These are phyloP conservation scores for Lamellibrachia columna DNA, from an alignment of 2,888 invertebrate genomes.

Conservation along the genomic window DNA sequence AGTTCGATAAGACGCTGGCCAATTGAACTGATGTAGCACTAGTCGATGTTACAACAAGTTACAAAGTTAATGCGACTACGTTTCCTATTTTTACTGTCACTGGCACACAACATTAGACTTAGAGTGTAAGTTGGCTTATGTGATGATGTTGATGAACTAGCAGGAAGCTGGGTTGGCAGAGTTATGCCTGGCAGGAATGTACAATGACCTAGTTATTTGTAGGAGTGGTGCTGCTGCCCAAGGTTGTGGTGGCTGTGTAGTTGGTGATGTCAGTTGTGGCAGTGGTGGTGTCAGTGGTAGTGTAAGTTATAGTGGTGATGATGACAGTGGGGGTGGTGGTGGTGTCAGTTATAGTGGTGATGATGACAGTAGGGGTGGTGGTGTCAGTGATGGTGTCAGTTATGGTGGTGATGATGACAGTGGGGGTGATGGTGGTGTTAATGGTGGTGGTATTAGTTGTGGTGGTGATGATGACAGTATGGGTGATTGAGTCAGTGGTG, in stretches of 20 bases:
- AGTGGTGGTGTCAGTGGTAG: neutral
- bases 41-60: neutral
- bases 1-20: neutral
- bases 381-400: neutral
- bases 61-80: neutral
- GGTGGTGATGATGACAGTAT: neutral
- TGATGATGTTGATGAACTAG: neutral
- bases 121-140: neutral
- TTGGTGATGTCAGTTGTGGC: neutral
- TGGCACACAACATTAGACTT: neutral
- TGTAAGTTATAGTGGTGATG: neutral
- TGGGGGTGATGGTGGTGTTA: neutral
- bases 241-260: too few relatives aligned
- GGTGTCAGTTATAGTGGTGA: neutral
- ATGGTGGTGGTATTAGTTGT: neutral
- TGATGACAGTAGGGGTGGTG: neutral
- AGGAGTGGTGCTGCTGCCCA: neutral
- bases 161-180: neutral
- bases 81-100: neutral
- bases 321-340: neutral
- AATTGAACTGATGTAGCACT: neutral
- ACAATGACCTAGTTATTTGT: constrained; percentile 5
- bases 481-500: neutral
- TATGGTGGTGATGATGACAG: neutral
- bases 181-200: constrained; percentile 9